Conservation (phyloP, 2,113 vertebrate genomes). For the Cichladusa arquata region DNA sequence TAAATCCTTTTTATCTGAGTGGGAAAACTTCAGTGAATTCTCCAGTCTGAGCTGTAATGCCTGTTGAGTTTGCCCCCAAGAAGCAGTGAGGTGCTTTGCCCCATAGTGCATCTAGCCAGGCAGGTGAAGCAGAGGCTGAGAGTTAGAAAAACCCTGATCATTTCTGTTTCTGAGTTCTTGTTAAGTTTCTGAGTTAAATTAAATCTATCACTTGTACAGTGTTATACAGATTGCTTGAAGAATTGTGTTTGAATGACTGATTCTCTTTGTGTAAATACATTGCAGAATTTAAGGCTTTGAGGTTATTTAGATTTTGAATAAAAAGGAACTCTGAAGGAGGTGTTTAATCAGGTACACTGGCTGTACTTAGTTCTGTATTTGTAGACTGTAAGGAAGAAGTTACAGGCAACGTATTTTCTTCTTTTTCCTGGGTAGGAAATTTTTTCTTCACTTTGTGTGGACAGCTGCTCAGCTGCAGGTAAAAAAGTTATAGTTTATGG, state of each 20-base stretch:
- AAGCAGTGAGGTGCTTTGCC: not conserved
- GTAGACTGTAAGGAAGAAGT: not conserved
- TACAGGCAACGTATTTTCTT: not conserved
- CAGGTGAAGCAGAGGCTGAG: not conserved
- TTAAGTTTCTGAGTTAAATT: not conserved
- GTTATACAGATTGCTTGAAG: not conserved
- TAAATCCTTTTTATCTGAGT: not conserved
- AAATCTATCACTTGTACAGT: not conserved
- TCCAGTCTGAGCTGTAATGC: not conserved
- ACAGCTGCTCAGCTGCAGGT: slow-evolving; percentile 58
- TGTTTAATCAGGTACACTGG: not conserved
- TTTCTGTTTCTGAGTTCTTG: not conserved
- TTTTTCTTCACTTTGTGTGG: slow-evolving; percentile 24
- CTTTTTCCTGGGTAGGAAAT: not conserved
- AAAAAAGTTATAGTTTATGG: slow-evolving; percentile 20
- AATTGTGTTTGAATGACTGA: not conserved
- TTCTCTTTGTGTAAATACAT: not conserved
- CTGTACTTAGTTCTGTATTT: not conserved
- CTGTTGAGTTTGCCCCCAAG: not conserved
- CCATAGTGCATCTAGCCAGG: not conserved
- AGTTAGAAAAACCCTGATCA: not conserved
- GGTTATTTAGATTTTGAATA: not conserved
- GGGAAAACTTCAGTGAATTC: not conserved
- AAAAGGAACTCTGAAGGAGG: not conserved
- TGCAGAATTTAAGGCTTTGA: not conserved